Percentiles rank a stretch among this genome's conserved stretches.
These are phyloP conservation scores for Brachyalestes nurse DNA, from an alignment of 2,797 vertebrate species.

Conservation along the genomic window DNA sequence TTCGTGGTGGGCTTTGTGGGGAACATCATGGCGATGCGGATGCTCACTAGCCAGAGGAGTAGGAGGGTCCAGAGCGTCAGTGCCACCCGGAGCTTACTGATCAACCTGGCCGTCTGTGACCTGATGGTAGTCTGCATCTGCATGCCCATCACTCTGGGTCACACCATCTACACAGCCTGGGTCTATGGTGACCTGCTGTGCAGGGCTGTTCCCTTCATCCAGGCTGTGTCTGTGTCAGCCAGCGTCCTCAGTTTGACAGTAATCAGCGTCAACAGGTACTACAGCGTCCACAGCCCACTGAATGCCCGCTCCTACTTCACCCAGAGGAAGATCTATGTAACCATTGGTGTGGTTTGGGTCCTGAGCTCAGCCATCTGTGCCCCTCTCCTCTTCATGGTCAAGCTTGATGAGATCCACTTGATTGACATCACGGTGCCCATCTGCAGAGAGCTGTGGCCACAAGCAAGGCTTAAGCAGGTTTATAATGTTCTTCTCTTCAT, in stretches of 20 bases:
- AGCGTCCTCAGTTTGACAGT: conserved; percentile 89
- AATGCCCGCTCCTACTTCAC: conserved; percentile 89
- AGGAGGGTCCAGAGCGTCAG: conserved; percentile 79
- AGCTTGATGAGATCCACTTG: conserved; percentile 81
- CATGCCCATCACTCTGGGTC: conserved; percentile 90
- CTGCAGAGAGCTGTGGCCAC: conserved; percentile 90
- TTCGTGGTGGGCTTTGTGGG: conserved; percentile 86
- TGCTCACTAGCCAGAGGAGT: conserved; percentile 82
- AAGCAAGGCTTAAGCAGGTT: conserved; percentile 86
- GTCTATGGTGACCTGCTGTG: conserved; percentile 91
- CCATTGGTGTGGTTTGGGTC: conserved; percentile 85
- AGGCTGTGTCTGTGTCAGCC: conserved; percentile 88
- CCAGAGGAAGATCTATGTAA: conserved; percentile 80
- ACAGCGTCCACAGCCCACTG: conserved; percentile 87
- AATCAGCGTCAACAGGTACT: conserved; percentile 91
- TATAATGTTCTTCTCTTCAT: conserved; percentile 91
- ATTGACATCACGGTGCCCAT: conserved; percentile 83
- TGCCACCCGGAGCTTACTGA: conserved; percentile 86
- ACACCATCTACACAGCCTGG: conserved; percentile 90
- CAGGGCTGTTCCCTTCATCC: conserved; percentile 88
- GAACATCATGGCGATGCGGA: conserved; percentile 88
- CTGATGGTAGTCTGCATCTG: conserved; percentile 92
- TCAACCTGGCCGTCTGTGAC: conserved; percentile 90
- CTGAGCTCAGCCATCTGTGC: conserved; percentile 86
- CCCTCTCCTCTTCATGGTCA: conserved; percentile 89